These are phyloP conservation scores for Atherix ibis DNA, from an alignment of 2,888 invertebrate genomes.

Conservation along the genomic window DNA sequence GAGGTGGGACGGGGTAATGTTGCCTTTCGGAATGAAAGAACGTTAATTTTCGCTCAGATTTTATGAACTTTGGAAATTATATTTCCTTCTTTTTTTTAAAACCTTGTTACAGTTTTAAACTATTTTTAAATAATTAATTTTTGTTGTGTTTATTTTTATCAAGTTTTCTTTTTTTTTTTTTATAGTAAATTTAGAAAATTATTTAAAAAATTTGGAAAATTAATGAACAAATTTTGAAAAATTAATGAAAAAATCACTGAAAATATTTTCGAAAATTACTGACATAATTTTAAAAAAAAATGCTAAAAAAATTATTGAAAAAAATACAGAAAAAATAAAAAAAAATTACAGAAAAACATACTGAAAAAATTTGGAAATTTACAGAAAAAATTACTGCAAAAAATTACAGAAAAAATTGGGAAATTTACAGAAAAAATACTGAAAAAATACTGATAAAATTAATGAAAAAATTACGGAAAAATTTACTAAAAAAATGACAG, in stretches of 20 bases:
- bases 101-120: too few species aligned
- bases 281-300: neutral
- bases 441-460: neutral
- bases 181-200: too few species aligned
- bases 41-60: too few species aligned
- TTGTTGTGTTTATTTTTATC: too few species aligned
- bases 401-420: neutral
- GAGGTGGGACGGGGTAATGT: too few species aligned
- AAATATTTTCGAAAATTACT: neutral
- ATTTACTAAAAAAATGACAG: neutral
- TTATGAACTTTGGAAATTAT: too few species aligned
- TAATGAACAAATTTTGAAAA: neutral
- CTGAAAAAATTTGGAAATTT: neutral
- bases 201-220: neutral
- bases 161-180: too few species aligned
- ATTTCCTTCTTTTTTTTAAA: too few species aligned
- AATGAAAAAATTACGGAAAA: neutral
- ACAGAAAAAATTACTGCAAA: neutral
- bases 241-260: neutral
- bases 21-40: too few species aligned
- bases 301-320: neutral
- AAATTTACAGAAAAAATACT: too few species aligned
- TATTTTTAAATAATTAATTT: too few species aligned
- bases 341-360: neutral
- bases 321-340: neutral